Evolutionary conservation across 2,113 vertebrate species (phyloP).

Genomic region (Patagioenas fasciata): DNA sequence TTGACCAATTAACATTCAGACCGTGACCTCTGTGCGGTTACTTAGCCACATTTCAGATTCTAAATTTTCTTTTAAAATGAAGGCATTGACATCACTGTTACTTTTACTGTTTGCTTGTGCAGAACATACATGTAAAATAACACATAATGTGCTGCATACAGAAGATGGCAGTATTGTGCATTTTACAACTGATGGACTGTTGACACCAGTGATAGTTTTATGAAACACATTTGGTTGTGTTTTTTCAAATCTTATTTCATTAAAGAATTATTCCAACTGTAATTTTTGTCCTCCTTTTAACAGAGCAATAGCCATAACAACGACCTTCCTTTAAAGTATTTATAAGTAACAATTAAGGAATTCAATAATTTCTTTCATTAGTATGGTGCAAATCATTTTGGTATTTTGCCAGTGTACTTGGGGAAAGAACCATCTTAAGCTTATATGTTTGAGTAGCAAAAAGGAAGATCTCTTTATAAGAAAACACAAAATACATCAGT

Average conservation of each 20-base stretch:
- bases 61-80: neutral
- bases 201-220: neutral
- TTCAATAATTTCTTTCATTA: neutral
- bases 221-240: no score
- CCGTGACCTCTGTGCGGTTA: neutral
- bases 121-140: neutral
- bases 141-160: neutral
- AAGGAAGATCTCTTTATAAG: neutral
- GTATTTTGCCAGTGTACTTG: neutral
- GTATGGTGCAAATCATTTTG: neutral
- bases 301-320: neutral
- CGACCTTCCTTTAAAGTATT: neutral
- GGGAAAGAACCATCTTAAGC: neutral
- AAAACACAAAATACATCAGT: neutral
- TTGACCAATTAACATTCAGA: neutral
- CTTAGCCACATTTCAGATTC: neutral
- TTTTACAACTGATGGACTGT: neutral
- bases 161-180: constrained; percentile 61
- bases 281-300: neutral
- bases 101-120: neutral
- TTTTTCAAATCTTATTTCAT: neutral
- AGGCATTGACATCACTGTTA: neutral
- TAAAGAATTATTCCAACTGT: neutral
- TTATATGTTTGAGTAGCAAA: neutral
- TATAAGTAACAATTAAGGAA: neutral